A percentile compares a stretch with the other conserved stretches of the same genome.
Conservation (phyloP, 1,140 invertebrate species). For the Ylistrum balloti region DNA sequence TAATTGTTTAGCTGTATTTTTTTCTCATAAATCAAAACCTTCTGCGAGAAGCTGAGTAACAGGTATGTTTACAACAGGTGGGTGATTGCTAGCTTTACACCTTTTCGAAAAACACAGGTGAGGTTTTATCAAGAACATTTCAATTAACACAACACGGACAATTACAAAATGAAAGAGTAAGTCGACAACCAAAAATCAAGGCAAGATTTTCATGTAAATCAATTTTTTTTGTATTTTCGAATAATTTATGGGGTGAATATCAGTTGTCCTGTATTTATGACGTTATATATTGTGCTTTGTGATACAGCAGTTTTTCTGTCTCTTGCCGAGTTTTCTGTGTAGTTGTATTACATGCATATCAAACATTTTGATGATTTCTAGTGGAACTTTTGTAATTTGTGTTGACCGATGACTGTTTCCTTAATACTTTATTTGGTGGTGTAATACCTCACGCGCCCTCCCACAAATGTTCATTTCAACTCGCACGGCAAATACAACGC, state of each 20-base stretch:
- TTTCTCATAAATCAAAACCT: slow-evolving; percentile 40
- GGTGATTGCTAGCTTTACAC: not conserved
- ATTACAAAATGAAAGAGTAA: not conserved
- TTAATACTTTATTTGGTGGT: not conserved
- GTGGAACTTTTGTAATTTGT: not conserved
- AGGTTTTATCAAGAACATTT: not conserved
- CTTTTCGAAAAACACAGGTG: not conserved
- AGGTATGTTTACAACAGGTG: slow-evolving; percentile 22
- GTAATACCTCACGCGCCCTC: not conserved
- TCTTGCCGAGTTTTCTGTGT: slow-evolving; percentile 4
- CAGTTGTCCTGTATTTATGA: too few relatives aligned
- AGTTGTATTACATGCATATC: not conserved
- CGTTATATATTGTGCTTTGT: not conserved
- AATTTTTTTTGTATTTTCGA: not conserved
- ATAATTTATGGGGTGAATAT: too few relatives aligned
- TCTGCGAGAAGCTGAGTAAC: not conserved
- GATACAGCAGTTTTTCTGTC: not conserved
- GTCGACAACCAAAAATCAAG: not conserved
- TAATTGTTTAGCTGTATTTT: slow-evolving; percentile 2
- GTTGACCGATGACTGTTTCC: not conserved
- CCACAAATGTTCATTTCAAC: slow-evolving; percentile 16
- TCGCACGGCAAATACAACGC: not conserved
- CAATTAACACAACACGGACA: not conserved
- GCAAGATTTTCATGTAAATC: not conserved
- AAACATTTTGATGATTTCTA: slow-evolving; percentile 29